Evolutionary conservation across 2,888 invertebrate species (phyloP).

Genomic region (Mesorhabditis spiculigera): DNA sequence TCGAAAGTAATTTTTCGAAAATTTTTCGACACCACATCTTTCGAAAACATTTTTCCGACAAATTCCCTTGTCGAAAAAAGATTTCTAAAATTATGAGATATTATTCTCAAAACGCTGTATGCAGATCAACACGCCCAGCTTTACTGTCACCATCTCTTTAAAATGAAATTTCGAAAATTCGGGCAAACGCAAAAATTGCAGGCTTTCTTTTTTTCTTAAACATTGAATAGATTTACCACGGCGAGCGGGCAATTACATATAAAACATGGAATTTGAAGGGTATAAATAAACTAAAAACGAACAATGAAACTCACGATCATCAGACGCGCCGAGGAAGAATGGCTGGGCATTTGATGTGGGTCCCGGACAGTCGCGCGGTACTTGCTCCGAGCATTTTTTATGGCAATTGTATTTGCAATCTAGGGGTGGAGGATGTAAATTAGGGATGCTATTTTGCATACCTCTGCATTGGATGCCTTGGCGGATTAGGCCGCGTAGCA

Average conservation of each 20-base stretch:
- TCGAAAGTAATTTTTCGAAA: too few species aligned
- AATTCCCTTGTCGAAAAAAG: too few species aligned
- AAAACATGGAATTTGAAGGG: neutral
- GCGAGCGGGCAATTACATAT: neutral
- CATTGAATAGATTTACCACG: neutral
- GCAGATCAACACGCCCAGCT: too few species aligned
- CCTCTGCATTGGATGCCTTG: slow-evolving; percentile 94
- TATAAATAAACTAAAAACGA: neutral
- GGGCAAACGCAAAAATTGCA: neutral
- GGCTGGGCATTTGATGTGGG: slow-evolving; percentile 32
- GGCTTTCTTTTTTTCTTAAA: neutral
- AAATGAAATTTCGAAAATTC: neutral
- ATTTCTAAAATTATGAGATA: too few species aligned
- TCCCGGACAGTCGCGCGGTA: slow-evolving; percentile 57
- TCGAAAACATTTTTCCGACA: too few species aligned
- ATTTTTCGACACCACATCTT: too few species aligned
- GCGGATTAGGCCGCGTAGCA: slow-evolving; percentile 83
- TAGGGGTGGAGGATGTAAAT: slow-evolving; percentile 18
- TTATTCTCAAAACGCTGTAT: too few species aligned
- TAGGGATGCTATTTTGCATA: slow-evolving; percentile 23
- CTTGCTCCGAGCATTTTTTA: slow-evolving; percentile 72
- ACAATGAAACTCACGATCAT: slow-evolving; percentile 31
- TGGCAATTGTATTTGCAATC: slow-evolving; percentile 93
- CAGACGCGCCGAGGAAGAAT: slow-evolving; percentile 35
- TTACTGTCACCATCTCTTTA: neutral